Conservation (phyloP, 1,140 invertebrate genomes). For the Penaeus indicus region DNA sequence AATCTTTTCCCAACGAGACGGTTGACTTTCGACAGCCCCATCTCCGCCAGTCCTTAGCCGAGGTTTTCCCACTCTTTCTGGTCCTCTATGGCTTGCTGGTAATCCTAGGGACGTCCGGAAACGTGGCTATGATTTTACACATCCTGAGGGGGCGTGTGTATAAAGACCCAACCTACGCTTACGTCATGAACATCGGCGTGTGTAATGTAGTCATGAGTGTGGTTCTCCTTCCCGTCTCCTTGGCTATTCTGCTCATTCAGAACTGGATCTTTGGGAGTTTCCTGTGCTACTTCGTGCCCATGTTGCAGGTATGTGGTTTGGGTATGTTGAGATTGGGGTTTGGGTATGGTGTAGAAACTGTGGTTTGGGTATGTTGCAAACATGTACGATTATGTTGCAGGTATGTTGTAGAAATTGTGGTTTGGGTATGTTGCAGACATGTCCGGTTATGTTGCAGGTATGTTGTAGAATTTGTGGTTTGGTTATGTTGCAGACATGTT, state of each 20-base stretch:
- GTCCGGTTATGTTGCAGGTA: no score
- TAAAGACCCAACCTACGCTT: conserved; percentile 77
- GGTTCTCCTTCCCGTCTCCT: conserved; percentile 78
- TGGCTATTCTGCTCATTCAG: conserved; percentile 79
- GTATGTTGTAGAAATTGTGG: no score
- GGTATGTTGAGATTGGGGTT: no score
- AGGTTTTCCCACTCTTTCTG: conserved; percentile 77
- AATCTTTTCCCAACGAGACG: conserved; percentile 60
- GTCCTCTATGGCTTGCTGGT: conserved; percentile 77
- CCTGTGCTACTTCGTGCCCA: conserved; percentile 81
- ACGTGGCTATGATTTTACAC: conserved; percentile 74
- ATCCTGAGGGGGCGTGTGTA: conserved; percentile 76
- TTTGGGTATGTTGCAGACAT: no score
- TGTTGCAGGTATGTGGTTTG: conserved; percentile 74
- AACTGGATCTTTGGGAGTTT: conserved; percentile 84
- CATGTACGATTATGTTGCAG: no score
- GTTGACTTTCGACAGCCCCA: conserved; percentile 54
- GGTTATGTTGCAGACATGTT: no score
- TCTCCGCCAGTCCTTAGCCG: conserved; percentile 46
- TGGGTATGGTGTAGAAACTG: no score
- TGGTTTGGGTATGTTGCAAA: no score
- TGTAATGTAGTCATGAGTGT: conserved; percentile 80
- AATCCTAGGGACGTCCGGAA: conserved; percentile 74
- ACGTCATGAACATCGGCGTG: conserved; percentile 78
- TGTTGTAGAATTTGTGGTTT: no score